Evolutionary conservation across 2,888 invertebrate genomes (phyloP), one percentile per base, ranked within the genome.

Genomic region (Aporophyla nigra): DNA sequence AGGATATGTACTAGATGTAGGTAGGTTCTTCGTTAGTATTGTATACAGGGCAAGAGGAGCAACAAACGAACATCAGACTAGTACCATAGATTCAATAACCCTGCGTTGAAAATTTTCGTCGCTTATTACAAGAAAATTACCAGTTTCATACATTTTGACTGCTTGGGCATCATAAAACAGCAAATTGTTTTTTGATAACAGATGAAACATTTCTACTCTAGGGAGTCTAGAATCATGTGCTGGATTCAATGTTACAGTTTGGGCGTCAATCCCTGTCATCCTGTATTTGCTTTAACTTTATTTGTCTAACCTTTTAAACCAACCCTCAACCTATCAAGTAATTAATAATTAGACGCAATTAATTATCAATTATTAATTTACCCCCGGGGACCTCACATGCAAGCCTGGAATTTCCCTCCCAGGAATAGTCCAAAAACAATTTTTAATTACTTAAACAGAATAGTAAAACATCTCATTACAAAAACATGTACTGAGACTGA

Each of bases 401-500:
- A 73, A 63, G 14, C 16, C 2, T 9, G 9, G 14, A n/a, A n/a
- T 3, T 19, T 40, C 5, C 40, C 3, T 33, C 21, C 27, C 4
- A 40, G n/a, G 21, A 63, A 46, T 5, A 21, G 2, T 43, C 14
- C 24, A n/a, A 80, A 73, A 58, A n/a, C 40, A 59, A 49, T 80
- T 58, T 63, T 33, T 46, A 46, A 65, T 80, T 65, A 74, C 46
- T 24, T 73, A 58, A 46, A 80, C 27, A 65, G 21, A 62, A 62
- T 33, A 80, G 19, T 61, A n/a, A 33, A 61, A 82, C 24, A 59
- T 65, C 63, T 76, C 53, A 69, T 80, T 66, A 69, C 19, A 12
- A 5, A 77, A 71, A 76, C 49, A 43, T 46, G 63, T 51, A 54
- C 53, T 14, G n/a, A 51, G 43, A 51, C 51, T 49, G 62, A 77